A percentile compares a stretch with the other conserved stretches of the same genome.
Conservation (phyloP, 2,888 invertebrate species). For the Chelonus formosanus region DNA sequence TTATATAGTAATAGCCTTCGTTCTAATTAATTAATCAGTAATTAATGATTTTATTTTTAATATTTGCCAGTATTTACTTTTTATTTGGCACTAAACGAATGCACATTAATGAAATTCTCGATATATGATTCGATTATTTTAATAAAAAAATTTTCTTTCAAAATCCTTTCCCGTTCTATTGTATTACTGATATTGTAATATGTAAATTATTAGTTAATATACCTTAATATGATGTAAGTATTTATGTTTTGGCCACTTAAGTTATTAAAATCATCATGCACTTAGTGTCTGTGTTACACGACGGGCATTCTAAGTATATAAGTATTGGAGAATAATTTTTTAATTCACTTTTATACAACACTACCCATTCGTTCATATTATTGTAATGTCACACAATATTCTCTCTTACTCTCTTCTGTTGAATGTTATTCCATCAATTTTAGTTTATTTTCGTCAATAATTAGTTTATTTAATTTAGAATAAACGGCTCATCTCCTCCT, state of each 20-base stretch:
- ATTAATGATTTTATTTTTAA: too few species aligned
- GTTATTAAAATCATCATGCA: constrained; percentile 58
- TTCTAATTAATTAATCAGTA: constrained; percentile 24
- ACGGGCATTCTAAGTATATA: constrained; percentile 38
- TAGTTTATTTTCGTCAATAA: constrained; percentile 25
- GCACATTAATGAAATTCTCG: constrained; percentile 29
- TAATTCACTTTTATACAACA: constrained; percentile 43
- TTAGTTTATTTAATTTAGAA: constrained; percentile 14
- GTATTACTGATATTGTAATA: constrained; percentile 55
- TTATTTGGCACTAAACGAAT: constrained; percentile 20
- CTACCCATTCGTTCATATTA: constrained; percentile 5
- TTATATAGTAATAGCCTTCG: constrained; percentile 28
- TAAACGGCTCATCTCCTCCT: constrained; percentile 73
- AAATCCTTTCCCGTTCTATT: constrained; percentile 40
- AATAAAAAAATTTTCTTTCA: constrained; percentile 24
- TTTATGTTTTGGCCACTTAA: constrained; percentile 65
- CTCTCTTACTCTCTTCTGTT: constrained; percentile 32
- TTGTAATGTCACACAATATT: constrained; percentile 16
- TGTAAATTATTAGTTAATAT: constrained; percentile 46
- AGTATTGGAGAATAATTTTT: constrained; percentile 20
- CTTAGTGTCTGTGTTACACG: constrained; percentile 62
- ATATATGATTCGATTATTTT: too few species aligned
- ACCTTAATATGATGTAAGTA: constrained; percentile 57
- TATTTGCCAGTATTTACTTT: constrained; percentile 20
- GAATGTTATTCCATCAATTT: constrained; percentile 29